Conservation (phyloP, 2,888 invertebrate species). For the Augiades crinisus region DNA sequence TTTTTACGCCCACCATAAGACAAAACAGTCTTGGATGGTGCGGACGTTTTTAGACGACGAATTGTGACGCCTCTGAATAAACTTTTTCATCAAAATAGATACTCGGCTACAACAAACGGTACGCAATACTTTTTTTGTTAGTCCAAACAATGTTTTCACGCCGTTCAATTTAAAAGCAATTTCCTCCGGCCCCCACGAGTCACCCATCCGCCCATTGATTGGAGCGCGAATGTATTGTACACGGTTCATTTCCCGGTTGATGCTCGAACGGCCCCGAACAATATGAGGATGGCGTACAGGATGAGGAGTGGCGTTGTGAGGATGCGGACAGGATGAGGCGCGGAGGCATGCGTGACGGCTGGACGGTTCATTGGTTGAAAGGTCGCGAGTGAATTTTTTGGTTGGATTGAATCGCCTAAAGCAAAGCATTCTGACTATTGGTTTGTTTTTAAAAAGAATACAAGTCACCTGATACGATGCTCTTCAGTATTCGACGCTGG, state of each 20-base stretch:
- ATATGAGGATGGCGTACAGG: conserved; percentile 31
- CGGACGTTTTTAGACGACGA: no score
- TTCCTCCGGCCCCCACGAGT: conserved; percentile 21
- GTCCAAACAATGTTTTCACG: conserved; percentile 23
- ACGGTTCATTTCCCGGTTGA: conserved; percentile 40
- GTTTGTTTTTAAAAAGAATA: no score
- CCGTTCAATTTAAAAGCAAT: conserved; percentile 24
- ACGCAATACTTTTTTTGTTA: no score
- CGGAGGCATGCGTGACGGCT: not conserved
- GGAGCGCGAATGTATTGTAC: conserved; percentile 3
- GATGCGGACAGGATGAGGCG: conserved; percentile 32
- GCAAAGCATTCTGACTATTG: no score
- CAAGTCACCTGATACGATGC: no score
- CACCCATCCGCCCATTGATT: conserved; percentile 24
- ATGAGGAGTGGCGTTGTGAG: conserved; percentile 30
- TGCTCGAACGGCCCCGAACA: conserved; percentile 36
- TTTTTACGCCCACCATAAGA: no score
- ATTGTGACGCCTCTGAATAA: no score
- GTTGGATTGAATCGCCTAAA: no score
- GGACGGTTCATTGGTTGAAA: conserved; percentile 12
- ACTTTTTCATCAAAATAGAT: not conserved
- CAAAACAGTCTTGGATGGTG: no score
- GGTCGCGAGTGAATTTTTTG: no score
- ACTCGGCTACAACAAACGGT: not conserved
- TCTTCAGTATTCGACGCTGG: no score